Conservation (phyloP, 2,888 invertebrate species). For the Cecidostiba fungosa region DNA sequence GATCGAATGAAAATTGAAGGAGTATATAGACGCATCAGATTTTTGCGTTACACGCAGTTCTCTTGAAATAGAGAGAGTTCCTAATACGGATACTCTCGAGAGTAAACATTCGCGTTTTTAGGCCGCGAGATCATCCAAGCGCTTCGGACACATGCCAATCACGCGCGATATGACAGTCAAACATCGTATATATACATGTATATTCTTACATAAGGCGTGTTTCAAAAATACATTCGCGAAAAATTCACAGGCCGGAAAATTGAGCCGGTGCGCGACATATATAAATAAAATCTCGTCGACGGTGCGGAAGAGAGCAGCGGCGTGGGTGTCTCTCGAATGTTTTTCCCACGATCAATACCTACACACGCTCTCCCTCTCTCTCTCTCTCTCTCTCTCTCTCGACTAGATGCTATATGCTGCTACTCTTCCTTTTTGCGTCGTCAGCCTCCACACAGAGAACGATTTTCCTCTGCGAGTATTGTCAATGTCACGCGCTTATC, state of each 20-base stretch:
- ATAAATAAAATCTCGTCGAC: constrained; percentile 41
- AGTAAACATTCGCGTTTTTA: neutral
- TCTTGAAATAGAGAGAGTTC: neutral
- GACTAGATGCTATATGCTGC: neutral
- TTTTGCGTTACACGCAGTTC: neutral
- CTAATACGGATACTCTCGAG: neutral
- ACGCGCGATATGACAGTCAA: neutral
- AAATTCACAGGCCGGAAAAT: constrained; percentile 24
- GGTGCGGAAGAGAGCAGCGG: constrained; percentile 29
- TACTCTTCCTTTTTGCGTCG: neutral
- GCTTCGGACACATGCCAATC: neutral
- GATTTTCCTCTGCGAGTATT: constrained; percentile 17
- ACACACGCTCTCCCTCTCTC: constrained; percentile 19
- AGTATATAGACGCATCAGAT: neutral
- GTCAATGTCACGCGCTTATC: constrained; percentile 54
- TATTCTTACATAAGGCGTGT: neutral
- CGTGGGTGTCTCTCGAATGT: constrained; percentile 33
- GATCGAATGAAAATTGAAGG: neutral
- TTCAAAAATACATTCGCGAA: neutral
- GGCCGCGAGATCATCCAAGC: neutral
- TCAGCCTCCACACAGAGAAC: neutral
- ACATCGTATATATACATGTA: neutral
- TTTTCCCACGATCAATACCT: constrained; percentile 61
- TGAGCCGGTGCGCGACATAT: neutral
- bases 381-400: neutral